These are phyloP conservation scores for Geotrypetes seraphini DNA, from an alignment of 2,797 vertebrate genomes.

Conservation along the genomic window DNA sequence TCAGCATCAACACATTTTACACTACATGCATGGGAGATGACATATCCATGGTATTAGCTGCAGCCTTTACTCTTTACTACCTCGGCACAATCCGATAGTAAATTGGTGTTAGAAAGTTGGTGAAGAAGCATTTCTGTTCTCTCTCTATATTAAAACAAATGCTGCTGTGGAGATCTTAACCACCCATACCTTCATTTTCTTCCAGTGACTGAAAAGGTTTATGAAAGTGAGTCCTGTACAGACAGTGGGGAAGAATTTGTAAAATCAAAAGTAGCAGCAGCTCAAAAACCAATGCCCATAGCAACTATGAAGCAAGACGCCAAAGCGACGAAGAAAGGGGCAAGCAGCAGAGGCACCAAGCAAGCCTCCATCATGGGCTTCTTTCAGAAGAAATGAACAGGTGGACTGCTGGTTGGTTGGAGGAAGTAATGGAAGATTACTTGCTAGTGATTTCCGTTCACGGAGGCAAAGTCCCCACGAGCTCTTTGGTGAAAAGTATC, in stretches of 20 bases:
- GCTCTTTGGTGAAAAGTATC: not conserved
- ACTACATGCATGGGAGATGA: too few relatives aligned
- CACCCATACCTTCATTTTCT: not conserved
- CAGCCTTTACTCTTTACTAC: too few relatives aligned
- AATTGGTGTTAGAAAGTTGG: too few relatives aligned
- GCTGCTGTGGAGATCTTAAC: too few relatives aligned
- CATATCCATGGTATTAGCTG: too few relatives aligned
- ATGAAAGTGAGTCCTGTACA: constrained; percentile 83
- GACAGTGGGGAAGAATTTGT: constrained; percentile 70
- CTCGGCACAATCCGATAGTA: too few relatives aligned
- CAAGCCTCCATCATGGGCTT: constrained; percentile 90
- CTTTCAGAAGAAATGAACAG: constrained; percentile 80
- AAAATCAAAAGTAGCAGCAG: constrained; percentile 26
- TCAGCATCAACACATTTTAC: too few relatives aligned
- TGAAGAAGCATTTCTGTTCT: too few relatives aligned
- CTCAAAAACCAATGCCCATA: not conserved
- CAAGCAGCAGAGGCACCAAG: constrained; percentile 60
- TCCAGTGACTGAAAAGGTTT: constrained; percentile 88
- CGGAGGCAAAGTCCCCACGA: not conserved
- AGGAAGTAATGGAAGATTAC: constrained; percentile 1
- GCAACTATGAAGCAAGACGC: constrained; percentile 39
- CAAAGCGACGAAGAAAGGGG: constrained; percentile 59
- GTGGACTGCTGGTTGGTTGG: not conserved
- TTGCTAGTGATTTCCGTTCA: not conserved
- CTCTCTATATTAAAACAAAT: not conserved